phyloP scores from a whole-genome alignment of 2,888 invertebrate genomes.

The Argynnis bischoffii region DNA sequence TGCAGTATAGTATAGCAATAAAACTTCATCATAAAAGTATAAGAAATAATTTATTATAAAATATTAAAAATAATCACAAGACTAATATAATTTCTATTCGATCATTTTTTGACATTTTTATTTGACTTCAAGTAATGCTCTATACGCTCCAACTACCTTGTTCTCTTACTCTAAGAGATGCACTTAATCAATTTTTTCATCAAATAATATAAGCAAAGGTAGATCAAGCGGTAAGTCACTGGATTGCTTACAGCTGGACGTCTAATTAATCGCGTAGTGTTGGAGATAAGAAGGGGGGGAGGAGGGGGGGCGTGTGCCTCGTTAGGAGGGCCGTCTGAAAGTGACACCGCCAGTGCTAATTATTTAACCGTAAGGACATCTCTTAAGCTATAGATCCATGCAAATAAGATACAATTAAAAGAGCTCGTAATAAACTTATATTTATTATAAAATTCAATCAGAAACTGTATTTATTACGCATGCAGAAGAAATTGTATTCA shows the following conservation, averaged over 20 bases:
- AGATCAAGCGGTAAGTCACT: conserved; percentile 41
- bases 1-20: no score
- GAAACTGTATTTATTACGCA: neutral
- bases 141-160: no score
- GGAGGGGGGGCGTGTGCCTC: conserved; percentile 59
- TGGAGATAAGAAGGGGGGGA: conserved; percentile 47
- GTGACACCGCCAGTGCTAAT: conserved; percentile 75
- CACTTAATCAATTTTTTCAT: conserved; percentile 19
- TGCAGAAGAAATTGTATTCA: no score
- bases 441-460: conserved; percentile 10
- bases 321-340: conserved; percentile 73
- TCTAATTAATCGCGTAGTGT: conserved; percentile 60
- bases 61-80: no score
- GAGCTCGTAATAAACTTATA: conserved; percentile 5
- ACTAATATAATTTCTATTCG: no score
- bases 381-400: conserved; percentile 41
- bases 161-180: neutral
- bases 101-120: no score
- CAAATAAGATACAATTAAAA: conserved; percentile 31
- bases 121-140: no score
- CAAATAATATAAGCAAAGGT: conserved; percentile 31
- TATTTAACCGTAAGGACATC: conserved; percentile 72
- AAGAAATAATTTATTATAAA: no score
- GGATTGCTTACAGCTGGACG: conserved; percentile 49
- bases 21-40: no score